phyloP scores from a whole-genome alignment of 2,797 vertebrate genomes.

The Molossus molossus region DNA sequence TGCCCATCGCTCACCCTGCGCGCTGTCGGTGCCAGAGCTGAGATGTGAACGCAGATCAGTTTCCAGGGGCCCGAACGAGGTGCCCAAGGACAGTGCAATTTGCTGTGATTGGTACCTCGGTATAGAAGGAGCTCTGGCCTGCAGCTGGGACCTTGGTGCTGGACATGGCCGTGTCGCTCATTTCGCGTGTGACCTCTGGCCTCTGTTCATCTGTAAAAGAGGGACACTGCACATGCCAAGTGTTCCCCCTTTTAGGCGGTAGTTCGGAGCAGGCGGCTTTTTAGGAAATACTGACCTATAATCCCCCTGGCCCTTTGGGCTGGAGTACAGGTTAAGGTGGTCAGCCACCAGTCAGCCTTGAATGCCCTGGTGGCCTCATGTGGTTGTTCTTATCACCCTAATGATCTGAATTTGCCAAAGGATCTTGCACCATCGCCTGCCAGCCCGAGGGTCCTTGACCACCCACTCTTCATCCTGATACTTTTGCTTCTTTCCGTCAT shows the following conservation, averaged over 20 bases:
- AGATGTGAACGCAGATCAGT: not conserved
- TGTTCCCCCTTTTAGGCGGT: not conserved
- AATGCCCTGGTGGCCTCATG: fast-evolving
- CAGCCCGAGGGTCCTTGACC: not conserved
- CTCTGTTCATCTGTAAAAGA: not conserved
- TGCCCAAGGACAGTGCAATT: not conserved
- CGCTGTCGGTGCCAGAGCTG: not conserved
- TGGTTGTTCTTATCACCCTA: no score
- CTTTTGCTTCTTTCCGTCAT: not conserved
- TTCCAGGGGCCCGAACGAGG: not conserved
- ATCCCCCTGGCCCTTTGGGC: not conserved
- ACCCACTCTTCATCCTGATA: fast-evolving
- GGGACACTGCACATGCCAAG: not conserved
- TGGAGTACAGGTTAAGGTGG: fast-evolving
- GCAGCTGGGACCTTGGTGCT: not conserved
- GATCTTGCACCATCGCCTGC: fast-evolving
- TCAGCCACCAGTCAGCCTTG: not conserved
- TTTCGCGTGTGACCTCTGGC: not conserved
- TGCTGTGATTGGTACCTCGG: not conserved
- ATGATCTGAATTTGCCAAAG: not conserved
- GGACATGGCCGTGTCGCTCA: fast-evolving
- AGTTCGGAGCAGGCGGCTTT: not conserved
- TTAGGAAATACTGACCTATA: not conserved
- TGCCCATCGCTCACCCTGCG: not conserved
- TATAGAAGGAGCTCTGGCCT: not conserved